A percentile compares a stretch with the other conserved stretches of the same genome.
Conservation (phyloP, 37 sponge, comb jelly and placozoan species). For the Ephydatia muelleri region DNA sequence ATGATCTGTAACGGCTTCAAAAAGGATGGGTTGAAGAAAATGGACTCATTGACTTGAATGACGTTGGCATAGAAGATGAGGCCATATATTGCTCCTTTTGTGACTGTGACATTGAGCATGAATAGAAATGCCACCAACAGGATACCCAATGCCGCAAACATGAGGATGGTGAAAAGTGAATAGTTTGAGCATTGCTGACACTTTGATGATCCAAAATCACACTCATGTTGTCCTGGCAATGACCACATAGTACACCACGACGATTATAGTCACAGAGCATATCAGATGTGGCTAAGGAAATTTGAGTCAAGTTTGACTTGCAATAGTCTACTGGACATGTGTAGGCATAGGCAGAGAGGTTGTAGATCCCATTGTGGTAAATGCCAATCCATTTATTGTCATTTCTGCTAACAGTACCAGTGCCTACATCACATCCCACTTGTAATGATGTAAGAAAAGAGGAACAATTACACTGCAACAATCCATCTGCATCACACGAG, state of each 20-base stretch:
- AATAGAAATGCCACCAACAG: no score
- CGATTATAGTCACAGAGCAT: no score
- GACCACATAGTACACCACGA: conserved; percentile 35
- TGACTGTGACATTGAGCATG: no score
- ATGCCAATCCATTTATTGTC: conserved; percentile 22
- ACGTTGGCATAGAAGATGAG: conserved; percentile 57
- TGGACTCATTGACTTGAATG: not conserved
- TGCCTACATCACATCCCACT: conserved; percentile 9
- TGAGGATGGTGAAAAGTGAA: no score
- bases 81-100: conserved; percentile 42
- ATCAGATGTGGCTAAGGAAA: no score
- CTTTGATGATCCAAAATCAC: conserved; percentile 19
- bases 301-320: not conserved
- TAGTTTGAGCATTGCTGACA: no score
- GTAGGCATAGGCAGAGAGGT: not conserved
- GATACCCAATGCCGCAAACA: no score
- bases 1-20: no score
- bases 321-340: conserved; percentile 23
- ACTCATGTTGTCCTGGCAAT: conserved; percentile 19
- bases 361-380: not conserved
- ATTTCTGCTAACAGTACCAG: not conserved
- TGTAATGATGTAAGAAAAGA: not conserved
- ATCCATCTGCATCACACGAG: not conserved
- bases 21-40: no score
- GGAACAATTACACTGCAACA: not conserved